phyloP scores from a whole-genome alignment of 2,113 vertebrate genomes.

The Xiphophorus maculatus region DNA sequence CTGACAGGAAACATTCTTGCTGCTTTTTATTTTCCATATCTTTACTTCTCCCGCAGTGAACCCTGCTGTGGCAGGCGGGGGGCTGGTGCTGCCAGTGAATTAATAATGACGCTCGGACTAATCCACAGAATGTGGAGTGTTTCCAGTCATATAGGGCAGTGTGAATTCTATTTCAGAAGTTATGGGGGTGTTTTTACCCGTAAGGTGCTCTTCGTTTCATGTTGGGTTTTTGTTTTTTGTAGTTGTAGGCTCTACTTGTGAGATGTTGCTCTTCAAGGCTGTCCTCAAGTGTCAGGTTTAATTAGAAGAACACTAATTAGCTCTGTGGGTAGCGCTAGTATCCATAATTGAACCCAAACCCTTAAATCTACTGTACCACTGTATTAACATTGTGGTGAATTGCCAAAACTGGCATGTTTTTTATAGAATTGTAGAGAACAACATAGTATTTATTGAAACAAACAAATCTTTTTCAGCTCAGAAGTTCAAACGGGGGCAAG shows the following conservation, averaged over 20 bases:
- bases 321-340: slow-evolving; percentile 18
- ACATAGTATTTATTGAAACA: not conserved
- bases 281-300: slow-evolving; percentile 27
- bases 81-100: not conserved
- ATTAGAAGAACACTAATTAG: slow-evolving; percentile 52
- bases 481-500: too few relatives aligned
- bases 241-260: not conserved
- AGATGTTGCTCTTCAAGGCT: slow-evolving; percentile 6
- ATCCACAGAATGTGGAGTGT: not conserved
- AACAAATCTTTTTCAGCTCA: not conserved
- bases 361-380: slow-evolving; percentile 17
- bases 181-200: not conserved
- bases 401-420: not conserved
- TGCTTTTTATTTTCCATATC: not conserved
- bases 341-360: slow-evolving; percentile 21
- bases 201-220: not conserved
- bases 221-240: not conserved
- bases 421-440: not conserved
- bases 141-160: not conserved
- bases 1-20: not conserved
- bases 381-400: slow-evolving; percentile 14
- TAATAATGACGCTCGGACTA: slow-evolving; percentile 1
- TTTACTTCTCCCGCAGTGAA: not conserved
- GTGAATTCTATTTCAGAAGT: not conserved
- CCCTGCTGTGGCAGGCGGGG: not conserved